Evolutionary conservation across 2,113 vertebrate genomes (phyloP).

Genomic region (Microtus ochrogaster): DNA sequence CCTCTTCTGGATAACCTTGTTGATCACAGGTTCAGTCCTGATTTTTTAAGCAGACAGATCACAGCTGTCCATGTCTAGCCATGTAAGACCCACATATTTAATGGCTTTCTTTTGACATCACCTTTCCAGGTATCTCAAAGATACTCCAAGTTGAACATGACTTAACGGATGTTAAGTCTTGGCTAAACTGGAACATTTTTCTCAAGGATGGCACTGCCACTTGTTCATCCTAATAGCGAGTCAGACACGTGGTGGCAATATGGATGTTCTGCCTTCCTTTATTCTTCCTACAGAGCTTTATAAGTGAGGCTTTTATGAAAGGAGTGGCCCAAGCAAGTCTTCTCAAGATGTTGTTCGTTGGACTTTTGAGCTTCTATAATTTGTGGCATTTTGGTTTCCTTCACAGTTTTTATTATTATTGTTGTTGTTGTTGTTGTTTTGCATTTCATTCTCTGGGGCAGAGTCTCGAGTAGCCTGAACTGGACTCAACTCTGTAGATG

Average conservation of each 20-base stretch:
- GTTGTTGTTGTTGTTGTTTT: neutral
- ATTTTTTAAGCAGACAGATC: neutral
- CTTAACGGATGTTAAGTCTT: neutral
- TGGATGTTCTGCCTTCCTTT: neutral
- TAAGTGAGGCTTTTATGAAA: neutral
- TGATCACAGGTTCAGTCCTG: neutral
- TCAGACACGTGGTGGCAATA: neutral
- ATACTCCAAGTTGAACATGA: neutral
- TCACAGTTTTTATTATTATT: neutral
- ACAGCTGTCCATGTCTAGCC: neutral
- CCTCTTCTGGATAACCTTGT: neutral
- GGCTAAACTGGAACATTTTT: neutral
- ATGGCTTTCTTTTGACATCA: neutral
- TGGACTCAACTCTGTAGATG: neutral
- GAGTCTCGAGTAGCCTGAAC: too few relatives aligned
- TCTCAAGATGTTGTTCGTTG: neutral
- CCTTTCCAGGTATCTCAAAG: neutral
- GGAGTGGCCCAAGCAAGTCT: neutral
- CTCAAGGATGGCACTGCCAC: neutral
- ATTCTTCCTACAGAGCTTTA: neutral
- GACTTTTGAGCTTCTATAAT: neutral
- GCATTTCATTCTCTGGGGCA: neutral
- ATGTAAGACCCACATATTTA: neutral
- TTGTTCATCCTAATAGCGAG: neutral
- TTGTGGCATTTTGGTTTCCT: neutral